Base-by-base conservation (phyloP, 2,797 vertebrate species). In the Onychomys arenicola region DNA sequence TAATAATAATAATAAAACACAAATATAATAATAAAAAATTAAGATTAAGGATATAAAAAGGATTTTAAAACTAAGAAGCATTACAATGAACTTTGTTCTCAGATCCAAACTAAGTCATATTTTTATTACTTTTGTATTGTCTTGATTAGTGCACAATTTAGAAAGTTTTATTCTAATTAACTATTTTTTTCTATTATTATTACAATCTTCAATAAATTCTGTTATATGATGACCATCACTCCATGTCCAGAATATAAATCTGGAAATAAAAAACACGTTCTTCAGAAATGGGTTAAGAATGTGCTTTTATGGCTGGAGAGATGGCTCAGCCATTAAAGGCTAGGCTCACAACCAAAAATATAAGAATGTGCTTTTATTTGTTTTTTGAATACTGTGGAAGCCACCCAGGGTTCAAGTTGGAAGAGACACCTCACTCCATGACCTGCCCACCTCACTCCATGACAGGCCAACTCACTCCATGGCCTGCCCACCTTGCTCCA, bases 371-470 rank as follows among this genome's bases (percentile, higher is more conserved):
- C 25, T 78, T 52, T 63, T 52, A 49, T 71, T 96, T 90, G 46
- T 57, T 75, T 46, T 78, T 40, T 34, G 8, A 83, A 21, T 69
- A n/a, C 21, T 96, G 84, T 95, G 59, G 91, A 97, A 96, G 52
- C 19, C 57, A 88, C 57, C 76, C 77, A 69, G 6, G 11, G 17
- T 69, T 5, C 32, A 76, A 81, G 27, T 78, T 95, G 1, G 82
- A 89, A 95, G 86, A 94, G 81, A 93, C 84, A 37, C 0, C 14
- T 88, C 86, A 37, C 49, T 85, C 73, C 11, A 84, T 93, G 87
- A 37, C 73, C 73, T 63, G 46, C 59, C 32, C 6, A 81, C 76
- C 59, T n/a, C 69, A 46, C 46, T 46, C 46, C 46, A 46, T 8
- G 8, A 5, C 46, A 5, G 46, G 5, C 46, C 46, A 46, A 5